phyloP scores from a whole-genome alignment of 2,888 invertebrate genomes.

The Protophormia terraenovae region DNA sequence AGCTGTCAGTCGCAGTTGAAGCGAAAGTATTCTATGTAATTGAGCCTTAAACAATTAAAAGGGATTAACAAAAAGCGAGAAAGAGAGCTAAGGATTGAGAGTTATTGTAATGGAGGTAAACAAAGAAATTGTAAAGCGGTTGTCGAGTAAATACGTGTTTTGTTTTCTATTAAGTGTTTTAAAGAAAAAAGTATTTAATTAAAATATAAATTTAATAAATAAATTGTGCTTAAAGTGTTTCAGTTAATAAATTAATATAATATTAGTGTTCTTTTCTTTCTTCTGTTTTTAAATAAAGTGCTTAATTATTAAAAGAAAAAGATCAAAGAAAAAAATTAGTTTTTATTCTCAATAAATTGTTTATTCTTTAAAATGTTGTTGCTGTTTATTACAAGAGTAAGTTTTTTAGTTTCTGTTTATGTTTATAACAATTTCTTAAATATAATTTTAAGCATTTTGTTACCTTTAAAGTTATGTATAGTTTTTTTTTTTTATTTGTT shows the following conservation, averaged over 20 bases:
- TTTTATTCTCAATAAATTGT: not conserved
- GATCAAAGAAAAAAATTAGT: not conserved
- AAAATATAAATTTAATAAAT: not conserved
- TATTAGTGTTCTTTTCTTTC: not conserved
- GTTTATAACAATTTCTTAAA: constrained; percentile 21
- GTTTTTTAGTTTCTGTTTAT: not conserved
- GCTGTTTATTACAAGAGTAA: not conserved
- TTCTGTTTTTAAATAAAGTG: not conserved
- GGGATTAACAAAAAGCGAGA: not conserved
- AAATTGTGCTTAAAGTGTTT: not conserved
- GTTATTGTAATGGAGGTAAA: not conserved
- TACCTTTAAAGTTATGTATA: constrained; percentile 28
- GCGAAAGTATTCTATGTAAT: no score
- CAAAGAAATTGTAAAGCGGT: not conserved
- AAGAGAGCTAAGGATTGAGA: not conserved
- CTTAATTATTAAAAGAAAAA: not conserved
- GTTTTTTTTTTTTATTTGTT: not conserved
- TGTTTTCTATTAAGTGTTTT: not conserved
- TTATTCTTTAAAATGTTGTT: not conserved
- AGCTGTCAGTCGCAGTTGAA: no score
- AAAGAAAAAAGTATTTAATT: no score
- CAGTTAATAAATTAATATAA: not conserved
- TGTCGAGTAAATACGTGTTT: constrained; percentile 12
- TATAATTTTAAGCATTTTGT: constrained; percentile 35
- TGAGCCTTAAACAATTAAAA: not conserved